Conservation (phyloP, 2,888 invertebrate species). For the Nymphalis c-album region DNA sequence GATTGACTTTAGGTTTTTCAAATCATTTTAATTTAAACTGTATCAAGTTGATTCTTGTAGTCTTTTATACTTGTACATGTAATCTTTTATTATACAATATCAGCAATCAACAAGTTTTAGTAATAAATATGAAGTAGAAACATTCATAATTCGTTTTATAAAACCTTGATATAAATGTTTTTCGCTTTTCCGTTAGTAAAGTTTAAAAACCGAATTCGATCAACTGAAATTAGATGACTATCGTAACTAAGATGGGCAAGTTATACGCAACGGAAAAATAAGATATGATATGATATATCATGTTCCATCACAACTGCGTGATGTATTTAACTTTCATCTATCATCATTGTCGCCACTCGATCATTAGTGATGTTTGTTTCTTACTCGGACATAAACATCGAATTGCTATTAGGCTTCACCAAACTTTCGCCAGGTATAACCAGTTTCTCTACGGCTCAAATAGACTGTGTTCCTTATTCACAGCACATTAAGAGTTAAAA, state of each 20-base stretch:
- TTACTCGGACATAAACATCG: constrained; percentile 70
- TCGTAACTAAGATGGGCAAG: constrained; percentile 21
- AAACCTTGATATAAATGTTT: background rate
- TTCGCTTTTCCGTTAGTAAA: background rate
- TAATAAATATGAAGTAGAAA: too few species aligned
- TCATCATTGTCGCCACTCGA: constrained; percentile 73
- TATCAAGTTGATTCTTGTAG: too few species aligned
- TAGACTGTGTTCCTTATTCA: background rate
- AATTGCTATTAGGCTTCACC: constrained; percentile 72
- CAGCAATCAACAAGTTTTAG: too few species aligned
- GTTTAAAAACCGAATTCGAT: background rate
- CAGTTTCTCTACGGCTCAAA: background rate
- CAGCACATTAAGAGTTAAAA: background rate
- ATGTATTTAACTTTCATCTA: constrained; percentile 76
- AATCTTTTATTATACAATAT: too few species aligned
- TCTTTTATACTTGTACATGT: too few species aligned
- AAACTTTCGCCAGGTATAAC: constrained; percentile 46
- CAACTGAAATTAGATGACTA: background rate
- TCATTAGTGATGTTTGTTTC: constrained; percentile 76
- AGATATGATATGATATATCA: constrained; percentile 49
- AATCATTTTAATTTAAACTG: too few species aligned
- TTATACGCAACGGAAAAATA: constrained; percentile 41
- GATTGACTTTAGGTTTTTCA: too few species aligned
- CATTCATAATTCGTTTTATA: too few species aligned
- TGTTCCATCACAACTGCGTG: constrained; percentile 60